Evolutionary conservation across 2,888 invertebrate genomes (phyloP), one percentile per base, ranked within the genome.

Genomic region (Neocrepidodera transversa): DNA sequence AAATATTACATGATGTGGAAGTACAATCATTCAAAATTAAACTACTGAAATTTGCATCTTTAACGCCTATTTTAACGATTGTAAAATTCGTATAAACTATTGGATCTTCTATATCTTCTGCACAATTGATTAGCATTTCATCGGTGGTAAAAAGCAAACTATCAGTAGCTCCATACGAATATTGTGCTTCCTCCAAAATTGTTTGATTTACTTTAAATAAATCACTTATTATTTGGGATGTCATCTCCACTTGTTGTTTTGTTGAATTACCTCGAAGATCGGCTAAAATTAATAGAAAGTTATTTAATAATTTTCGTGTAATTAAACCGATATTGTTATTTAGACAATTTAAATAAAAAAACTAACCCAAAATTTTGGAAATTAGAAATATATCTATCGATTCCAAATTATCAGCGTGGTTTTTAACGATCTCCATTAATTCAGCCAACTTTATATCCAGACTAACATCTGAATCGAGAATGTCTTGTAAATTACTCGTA

Each of bases 181-280:
- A 5, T 52, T 72, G 72, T 0, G 71, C 64, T 20, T 63, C 43
- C n/a, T 58, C 50, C 11, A 72, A 57, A 45, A 68, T 58, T 5
- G 48, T 26, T 28, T 51, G 58, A 0, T 67, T 42, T 8, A 68
- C 67, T 38, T 52, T 40, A 30, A 68, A 64, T n/a, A 73, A 36
- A 73, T 82, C 81, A 69, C 86, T 84, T 74, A 84, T 79, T 11
- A 81, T 79, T 75, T 79, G 80, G 3, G 83, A 82, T 35, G 82
- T 60, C 2, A 59, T 17, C 1, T 38, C 32, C 10, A 66, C 57
- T 40, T 65, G 80, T 58, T 82, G 79, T 26, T 81, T 79, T 23
- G 58, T 47, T 4, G 62, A 32, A 10, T 50, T n/a, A 1, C 43
- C 26, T 16, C n/a, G 17, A 23, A 23, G 3, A 23, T 23, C 6